These are phyloP conservation scores for Cerceris ruficornis DNA, from an alignment of 2,888 invertebrate species.

Conservation along the genomic window DNA sequence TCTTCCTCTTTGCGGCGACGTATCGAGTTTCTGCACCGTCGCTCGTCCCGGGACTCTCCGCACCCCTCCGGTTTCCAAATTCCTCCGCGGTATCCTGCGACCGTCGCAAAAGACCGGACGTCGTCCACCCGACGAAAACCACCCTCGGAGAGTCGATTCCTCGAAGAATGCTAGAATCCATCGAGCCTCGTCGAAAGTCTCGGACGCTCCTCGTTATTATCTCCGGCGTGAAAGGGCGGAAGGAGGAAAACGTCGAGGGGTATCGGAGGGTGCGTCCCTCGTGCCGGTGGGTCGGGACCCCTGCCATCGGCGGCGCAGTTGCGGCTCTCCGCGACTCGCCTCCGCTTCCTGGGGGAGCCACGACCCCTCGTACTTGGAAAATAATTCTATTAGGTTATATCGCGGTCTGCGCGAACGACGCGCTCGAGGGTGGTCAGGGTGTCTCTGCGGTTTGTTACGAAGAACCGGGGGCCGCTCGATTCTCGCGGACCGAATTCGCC, in stretches of 20 bases:
- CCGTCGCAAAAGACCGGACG: too few species aligned
- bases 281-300: neutral
- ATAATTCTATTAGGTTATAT: slow-evolving; percentile 79
- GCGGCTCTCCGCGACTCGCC: slow-evolving; percentile 43
- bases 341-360: slow-evolving; percentile 62
- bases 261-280: slow-evolving; percentile 12
- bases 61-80: too few species aligned
- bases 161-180: neutral
- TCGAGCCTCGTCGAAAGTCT: neutral
- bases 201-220: slow-evolving; percentile 23
- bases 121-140: too few species aligned
- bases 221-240: slow-evolving; percentile 26
- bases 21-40: too few species aligned
- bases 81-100: too few species aligned
- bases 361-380: slow-evolving; percentile 73
- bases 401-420: slow-evolving; percentile 70
- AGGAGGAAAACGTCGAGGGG: slow-evolving; percentile 42
- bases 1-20: too few species aligned
- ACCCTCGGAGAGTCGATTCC: too few species aligned
- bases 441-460: slow-evolving; percentile 59
- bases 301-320: neutral
- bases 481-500: slow-evolving; percentile 45
- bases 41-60: too few species aligned
- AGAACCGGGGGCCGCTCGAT: slow-evolving; percentile 38
- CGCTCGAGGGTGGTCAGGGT: slow-evolving; percentile 59